Conservation (phyloP, 2,113 vertebrate species). For the Rhipidura dahli region DNA sequence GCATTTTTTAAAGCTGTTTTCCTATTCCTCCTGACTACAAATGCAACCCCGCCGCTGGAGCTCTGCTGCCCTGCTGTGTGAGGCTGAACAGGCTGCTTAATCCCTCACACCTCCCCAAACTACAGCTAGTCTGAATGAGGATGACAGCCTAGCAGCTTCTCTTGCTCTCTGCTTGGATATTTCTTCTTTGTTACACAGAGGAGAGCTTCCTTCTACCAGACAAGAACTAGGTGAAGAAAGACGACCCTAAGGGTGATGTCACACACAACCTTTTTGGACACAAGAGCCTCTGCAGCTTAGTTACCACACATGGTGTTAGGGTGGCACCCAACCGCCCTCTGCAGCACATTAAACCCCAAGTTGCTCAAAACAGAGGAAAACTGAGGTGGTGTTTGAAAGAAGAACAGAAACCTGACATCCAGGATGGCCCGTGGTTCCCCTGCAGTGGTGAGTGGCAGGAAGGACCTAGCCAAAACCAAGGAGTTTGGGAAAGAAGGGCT, state of each 20-base stretch:
- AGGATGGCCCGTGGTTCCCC: background rate
- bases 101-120: background rate
- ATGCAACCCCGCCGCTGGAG: background rate
- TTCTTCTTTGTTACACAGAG: background rate
- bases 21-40: slow-evolving; percentile 3
- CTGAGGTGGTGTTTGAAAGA: background rate
- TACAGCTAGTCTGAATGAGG: background rate
- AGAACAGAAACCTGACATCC: background rate
- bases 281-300: background rate
- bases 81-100: background rate
- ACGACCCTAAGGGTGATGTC: rapidly evolving
- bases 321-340: background rate
- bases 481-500: background rate
- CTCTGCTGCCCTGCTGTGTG: background rate
- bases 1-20: slow-evolving; percentile 33
- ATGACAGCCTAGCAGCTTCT: background rate
- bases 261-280: background rate
- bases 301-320: background rate
- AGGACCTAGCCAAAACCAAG: background rate
- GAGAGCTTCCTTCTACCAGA: background rate
- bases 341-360: background rate
- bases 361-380: background rate
- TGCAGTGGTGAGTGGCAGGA: background rate
- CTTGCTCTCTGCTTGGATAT: background rate
- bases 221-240: background rate